phyloP scores from a whole-genome alignment of 2,888 invertebrate genomes.

The Seira ritae region DNA sequence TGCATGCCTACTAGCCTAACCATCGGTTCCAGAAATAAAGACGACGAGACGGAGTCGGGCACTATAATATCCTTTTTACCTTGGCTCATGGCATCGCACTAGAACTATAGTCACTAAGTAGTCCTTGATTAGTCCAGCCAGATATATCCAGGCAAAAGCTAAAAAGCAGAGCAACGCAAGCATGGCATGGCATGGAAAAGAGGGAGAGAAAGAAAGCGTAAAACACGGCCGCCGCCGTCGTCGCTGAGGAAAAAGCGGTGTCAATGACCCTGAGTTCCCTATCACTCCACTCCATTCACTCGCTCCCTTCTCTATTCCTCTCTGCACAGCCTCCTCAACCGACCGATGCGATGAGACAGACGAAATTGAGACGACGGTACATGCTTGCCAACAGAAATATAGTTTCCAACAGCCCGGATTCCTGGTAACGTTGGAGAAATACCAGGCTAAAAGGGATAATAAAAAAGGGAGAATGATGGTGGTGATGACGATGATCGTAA shows the following conservation, averaged over 20 bases:
- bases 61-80: background rate
- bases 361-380: conserved; percentile 50
- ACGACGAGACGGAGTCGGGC: background rate
- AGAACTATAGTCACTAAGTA: background rate
- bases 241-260: conserved; percentile 47
- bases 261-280: conserved; percentile 65
- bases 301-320: no score
- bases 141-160: background rate
- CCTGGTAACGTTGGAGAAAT: no score
- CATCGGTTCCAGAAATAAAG: background rate
- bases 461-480: background rate
- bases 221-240: no score
- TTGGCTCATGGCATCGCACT: background rate
- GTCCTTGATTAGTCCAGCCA: conserved; percentile 36
- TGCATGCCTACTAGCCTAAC: no score
- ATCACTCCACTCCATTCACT: conserved; percentile 27
- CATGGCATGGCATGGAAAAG: conserved; percentile 21
- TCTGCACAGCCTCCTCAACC: background rate
- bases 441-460: conserved; percentile 41
- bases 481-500: no score
- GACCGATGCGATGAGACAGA: conserved; percentile 60
- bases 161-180: background rate
- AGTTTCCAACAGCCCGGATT: conserved; percentile 52
- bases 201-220: conserved; percentile 20
- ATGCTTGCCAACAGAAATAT: background rate